Percentiles rank a stretch among this genome's conserved stretches.
Conservation (phyloP, 1,140 invertebrate species). For the Hestina assimilis region DNA sequence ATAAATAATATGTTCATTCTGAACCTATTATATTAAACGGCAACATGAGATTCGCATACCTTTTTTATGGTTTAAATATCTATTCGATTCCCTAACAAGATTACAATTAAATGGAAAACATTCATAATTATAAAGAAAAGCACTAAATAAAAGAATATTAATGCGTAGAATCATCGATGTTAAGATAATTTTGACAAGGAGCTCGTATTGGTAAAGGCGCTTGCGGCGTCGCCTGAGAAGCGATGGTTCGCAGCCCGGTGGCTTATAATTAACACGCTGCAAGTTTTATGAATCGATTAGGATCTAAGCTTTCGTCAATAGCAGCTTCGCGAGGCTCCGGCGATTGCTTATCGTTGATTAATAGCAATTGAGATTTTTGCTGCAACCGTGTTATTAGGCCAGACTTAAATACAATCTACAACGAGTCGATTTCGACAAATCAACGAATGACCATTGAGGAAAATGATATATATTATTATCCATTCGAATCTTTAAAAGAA, state of each 20-base stretch:
- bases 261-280: conserved; percentile 77
- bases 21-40: neutral
- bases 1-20: neutral
- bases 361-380: conserved; percentile 73
- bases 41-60: neutral
- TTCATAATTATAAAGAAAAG: conserved; percentile 49
- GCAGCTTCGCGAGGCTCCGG: conserved; percentile 55
- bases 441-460: conserved; percentile 16
- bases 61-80: neutral
- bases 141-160: conserved; percentile 57
- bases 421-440: conserved; percentile 58
- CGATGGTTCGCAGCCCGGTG: conserved; percentile 56
- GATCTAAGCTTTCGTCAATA: conserved; percentile 78
- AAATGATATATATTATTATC: conserved; percentile 2
- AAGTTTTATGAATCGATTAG: conserved; percentile 76
- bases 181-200: conserved; percentile 58
- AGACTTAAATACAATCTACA: conserved; percentile 50
- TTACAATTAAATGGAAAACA: conserved; percentile 38
- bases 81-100: conserved; percentile 6
- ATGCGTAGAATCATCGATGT: conserved; percentile 54
- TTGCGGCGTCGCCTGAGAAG: conserved; percentile 19
- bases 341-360: conserved; percentile 73
- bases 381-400: conserved; percentile 64
- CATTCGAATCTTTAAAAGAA: neutral
- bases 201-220: conserved; percentile 33